Base-by-base conservation (phyloP, 2,113 vertebrate species). In the Laticauda laticaudata region DNA sequence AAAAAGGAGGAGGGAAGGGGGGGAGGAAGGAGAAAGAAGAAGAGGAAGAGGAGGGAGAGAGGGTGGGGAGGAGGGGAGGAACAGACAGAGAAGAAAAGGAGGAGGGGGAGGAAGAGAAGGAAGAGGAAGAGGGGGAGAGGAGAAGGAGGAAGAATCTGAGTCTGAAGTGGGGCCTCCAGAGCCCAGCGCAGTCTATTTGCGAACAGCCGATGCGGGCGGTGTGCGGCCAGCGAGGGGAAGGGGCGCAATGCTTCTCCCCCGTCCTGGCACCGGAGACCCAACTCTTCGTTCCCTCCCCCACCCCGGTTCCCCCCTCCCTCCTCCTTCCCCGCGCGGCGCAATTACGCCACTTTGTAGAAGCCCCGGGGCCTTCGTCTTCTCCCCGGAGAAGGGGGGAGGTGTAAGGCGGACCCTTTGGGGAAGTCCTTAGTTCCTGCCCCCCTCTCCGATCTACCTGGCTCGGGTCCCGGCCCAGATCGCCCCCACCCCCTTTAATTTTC, bases 91-190 rank as follows among this genome's bases (percentile, higher is more conserved):
- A 5, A 45, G 45, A 45, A 5, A 5, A 45, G 45, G 45, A 5
- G 45, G 45, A 45, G 45, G 45, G 45, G 45, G 43, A 45, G 43
- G 43, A 45, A 45, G 43, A 20, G 15, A 4, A 5, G 14, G 55
- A 20, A 56, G 0, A 56, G 55, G 15, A 4, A 1, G 15, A 20
- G 15, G 15, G 1, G 2, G 8, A 5, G 0, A 9, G 8, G 57
- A 26, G 59, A 21, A 29, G 9, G 9, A 64, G 24, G 10, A 86
- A 24, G 9, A 12, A 4, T 2, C 21, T 9, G 85, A 24, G 21
- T 20, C n/a, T 7, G 69, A 75, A 39, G 29, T 7, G 69, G 69
- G 20, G 15, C 69, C 69, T 18, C 69, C 69, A 18, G 3, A 34
- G 69, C n/a, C n/a, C n/a, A 75, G 0, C 0, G 15, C n/a, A 75